Evolutionary conservation across 2,888 invertebrate genomes (phyloP), one percentile per base, ranked within the genome.

Genomic region (Megastigmus dorsalis): DNA sequence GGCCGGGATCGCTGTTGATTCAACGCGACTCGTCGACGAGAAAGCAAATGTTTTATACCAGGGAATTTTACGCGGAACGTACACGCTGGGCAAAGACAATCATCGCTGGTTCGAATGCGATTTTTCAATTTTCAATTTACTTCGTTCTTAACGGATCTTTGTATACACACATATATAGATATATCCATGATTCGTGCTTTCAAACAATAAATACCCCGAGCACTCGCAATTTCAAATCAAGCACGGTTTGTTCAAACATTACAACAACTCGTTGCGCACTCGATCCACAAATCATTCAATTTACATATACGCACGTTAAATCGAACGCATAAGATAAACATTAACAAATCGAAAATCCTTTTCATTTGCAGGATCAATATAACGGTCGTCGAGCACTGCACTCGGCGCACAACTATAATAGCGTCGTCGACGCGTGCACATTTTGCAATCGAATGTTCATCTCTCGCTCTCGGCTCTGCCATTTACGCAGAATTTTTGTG

Each of bases 301-400:
- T n/a, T n/a, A n/a, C n/a, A n/a, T n/a, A 52, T 10, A 13, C 7
- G 9, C 23, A 5, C 26, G 6, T 28, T 7, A 18, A 65, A 52
- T 28, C 41, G 41, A 38, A 38, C 33, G 18, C 3, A 3, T n/a
- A n/a, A n/a, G n/a, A 67, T 26, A 45, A 57, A 67, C 45, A 48
- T 57, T 48, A 57, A 67, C 23, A 67, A 57, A 57, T 33, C 18
- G 36, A 20, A 20, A 23, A 63, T 38, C 38, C 45, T 57, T 45
- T 55, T 33, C 55, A 33, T 28, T 28, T 3, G 41, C 4, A 15
- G 26, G 0, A 13, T 30, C 43, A n/a, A 48, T 1, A 48, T 38
- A 5, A 26, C 13, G 4, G 26, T 26, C n/a, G 6, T 26, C 26
- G 50, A 52, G 50, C 3, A n/a, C 28, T 30, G 9, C 3, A 1